phyloP scores from a whole-genome alignment of 64 coral and sea anemone species.

The Orbicella faveolata region DNA sequence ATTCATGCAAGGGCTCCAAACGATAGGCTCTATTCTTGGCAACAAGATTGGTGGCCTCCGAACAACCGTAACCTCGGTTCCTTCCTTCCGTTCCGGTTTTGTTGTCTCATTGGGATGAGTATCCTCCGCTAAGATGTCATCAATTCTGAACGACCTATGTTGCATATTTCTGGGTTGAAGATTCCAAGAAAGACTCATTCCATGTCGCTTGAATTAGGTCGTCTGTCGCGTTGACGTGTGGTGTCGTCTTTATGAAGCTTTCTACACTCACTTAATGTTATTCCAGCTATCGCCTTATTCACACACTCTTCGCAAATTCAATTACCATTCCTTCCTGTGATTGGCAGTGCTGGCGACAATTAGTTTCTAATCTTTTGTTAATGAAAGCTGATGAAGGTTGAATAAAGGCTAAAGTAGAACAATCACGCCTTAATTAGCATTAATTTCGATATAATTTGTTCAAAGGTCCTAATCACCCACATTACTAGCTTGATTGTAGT shows the following conservation, averaged over 20 bases:
- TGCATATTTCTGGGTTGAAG: constrained; percentile 56
- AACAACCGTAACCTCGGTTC: neutral
- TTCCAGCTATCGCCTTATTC: constrained; percentile 74
- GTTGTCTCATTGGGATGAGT: constrained; percentile 33
- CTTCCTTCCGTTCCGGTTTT: constrained; percentile 39
- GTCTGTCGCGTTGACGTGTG: neutral
- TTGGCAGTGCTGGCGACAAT: constrained; percentile 79
- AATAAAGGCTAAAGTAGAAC: constrained; percentile 84
- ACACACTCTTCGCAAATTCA: constrained; percentile 88
- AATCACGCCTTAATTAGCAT: constrained; percentile 93
- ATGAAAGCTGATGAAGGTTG: constrained; percentile 95
- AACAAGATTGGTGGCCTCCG: constrained; percentile 83
- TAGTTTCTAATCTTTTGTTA: constrained; percentile 99
- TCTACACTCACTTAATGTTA: constrained; percentile 55
- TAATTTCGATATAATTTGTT: constrained; percentile 99
- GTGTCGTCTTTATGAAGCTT: constrained; percentile 27
- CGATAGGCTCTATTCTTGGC: constrained; percentile 62
- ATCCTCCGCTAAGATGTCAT: constrained; percentile 76
- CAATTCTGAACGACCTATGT: constrained; percentile 69
- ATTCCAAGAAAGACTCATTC: neutral
- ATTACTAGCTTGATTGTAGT: constrained; percentile 76
- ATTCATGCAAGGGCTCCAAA: constrained; percentile 28
- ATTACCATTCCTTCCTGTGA: constrained; percentile 75
- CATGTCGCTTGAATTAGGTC: constrained; percentile 33
- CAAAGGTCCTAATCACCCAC: constrained; percentile 91